Percentiles rank a stretch among this genome's conserved stretches.
Evolutionary conservation across 92 coral and sea anemone genomes (phyloP).

Genomic region (Zoanthus solanderi): DNA sequence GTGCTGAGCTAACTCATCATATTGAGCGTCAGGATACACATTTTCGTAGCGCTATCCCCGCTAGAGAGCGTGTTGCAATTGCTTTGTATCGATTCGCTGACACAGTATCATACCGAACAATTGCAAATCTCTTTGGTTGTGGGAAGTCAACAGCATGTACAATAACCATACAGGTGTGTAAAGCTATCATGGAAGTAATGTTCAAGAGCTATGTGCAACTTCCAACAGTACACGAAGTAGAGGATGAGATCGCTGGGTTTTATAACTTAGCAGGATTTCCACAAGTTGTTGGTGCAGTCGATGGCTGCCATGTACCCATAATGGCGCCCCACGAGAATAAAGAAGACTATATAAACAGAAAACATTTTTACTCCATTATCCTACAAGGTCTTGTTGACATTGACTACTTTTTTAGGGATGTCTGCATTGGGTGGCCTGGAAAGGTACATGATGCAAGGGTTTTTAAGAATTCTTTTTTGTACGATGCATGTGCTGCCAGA

Average conservation of each 20-base stretch:
- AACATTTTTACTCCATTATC: slow-evolving; percentile 34
- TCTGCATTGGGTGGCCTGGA: slow-evolving; percentile 67
- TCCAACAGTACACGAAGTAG: slow-evolving; percentile 47
- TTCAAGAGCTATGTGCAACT: slow-evolving; percentile 41
- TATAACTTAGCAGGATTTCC: slow-evolving; percentile 54
- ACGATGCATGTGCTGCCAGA: slow-evolving; percentile 59
- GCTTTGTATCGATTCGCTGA: slow-evolving; percentile 60
- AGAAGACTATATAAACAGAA: slow-evolving; percentile 54
- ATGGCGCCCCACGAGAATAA: slow-evolving; percentile 41
- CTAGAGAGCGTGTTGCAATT: slow-evolving; percentile 55
- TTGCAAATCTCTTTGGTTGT: slow-evolving; percentile 54
- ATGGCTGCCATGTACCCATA: slow-evolving; percentile 47
- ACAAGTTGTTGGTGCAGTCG: slow-evolving; percentile 21
- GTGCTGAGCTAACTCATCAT: slow-evolving; percentile 55
- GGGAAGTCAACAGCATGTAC: slow-evolving; percentile 63
- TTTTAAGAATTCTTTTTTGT: slow-evolving; percentile 63
- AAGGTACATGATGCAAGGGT: slow-evolving; percentile 63
- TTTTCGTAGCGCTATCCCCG: slow-evolving; percentile 60
- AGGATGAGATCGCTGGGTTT: slow-evolving; percentile 45
- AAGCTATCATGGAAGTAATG: slow-evolving; percentile 34
- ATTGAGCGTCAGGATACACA: slow-evolving; percentile 43
- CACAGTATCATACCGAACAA: slow-evolving; percentile 50
- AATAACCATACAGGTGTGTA: slow-evolving; percentile 51
- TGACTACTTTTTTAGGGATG: slow-evolving; percentile 51
- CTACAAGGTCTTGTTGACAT: slow-evolving; percentile 61